A percentile compares a stretch with the other conserved stretches of the same genome.
Conservation (phyloP, 2,888 invertebrate species). For the Diachrysia chrysitis region DNA sequence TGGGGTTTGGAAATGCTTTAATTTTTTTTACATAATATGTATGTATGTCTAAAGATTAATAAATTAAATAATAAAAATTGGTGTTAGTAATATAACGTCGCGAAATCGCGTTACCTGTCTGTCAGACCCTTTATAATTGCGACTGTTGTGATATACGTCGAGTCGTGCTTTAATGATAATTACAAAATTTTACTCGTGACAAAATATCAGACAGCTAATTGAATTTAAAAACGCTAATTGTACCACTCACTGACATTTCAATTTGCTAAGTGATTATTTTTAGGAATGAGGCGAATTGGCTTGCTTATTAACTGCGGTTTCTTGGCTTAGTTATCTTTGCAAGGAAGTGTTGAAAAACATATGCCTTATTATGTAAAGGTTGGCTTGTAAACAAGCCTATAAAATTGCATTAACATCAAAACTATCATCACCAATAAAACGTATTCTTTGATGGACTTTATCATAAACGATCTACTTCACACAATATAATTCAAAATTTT, state of each 20-base stretch:
- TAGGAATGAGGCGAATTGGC: constrained; percentile 29
- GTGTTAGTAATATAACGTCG: no score
- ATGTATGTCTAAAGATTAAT: no score
- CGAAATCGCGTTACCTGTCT: constrained; percentile 12
- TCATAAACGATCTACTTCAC: not conserved
- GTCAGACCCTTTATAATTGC: not conserved
- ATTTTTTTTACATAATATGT: no score
- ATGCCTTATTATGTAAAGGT: constrained; percentile 9
- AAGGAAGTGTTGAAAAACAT: constrained; percentile 15
- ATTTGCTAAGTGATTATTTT: constrained; percentile 30
- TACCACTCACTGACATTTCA: constrained; percentile 30
- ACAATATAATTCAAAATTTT: not conserved
- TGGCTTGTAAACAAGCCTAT: not conserved
- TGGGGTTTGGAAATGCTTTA: no score
- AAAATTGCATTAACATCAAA: not conserved
- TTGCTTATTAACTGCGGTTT: constrained; percentile 36
- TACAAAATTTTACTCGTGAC: constrained; percentile 50
- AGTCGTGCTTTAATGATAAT: constrained; percentile 45
- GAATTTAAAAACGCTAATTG: constrained; percentile 47
- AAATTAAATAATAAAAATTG: no score
- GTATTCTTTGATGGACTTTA: not conserved
- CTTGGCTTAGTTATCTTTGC: constrained; percentile 8
- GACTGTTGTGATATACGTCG: constrained; percentile 17
- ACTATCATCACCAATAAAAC: not conserved
- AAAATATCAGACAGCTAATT: constrained; percentile 49